Evolutionary conservation across 1,140 invertebrate genomes (phyloP), one percentile per base, ranked within the genome.

Genomic region (Goniozus legneri): DNA sequence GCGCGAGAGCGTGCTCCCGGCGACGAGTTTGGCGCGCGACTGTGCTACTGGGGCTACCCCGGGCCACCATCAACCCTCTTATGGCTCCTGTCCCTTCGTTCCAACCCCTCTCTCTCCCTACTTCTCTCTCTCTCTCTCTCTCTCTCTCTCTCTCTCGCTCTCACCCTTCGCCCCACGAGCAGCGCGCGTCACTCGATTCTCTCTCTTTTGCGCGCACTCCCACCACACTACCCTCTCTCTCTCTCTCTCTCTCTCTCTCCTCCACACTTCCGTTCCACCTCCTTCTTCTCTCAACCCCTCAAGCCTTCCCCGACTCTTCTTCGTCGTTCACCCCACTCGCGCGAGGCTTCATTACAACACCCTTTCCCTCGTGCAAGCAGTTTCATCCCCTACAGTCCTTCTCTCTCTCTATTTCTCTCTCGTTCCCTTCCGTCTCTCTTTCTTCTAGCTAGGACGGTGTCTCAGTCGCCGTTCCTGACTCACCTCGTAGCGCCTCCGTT

Each of bases 41-140:
- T 73, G 69, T 69, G 55, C 62, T 65, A 71, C 68, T 69, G 60
- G 62, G 60, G 55, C 64, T 63, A 67, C 64, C 65, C 65, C 66
- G 67, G 66, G 63, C 68, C 59, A 69, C 63, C 56, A 65, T 69
- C 69, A 65, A 69, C 68, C 69, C 67, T 68, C 67, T 69, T 64
- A 61, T 71, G 67, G 59, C 59, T 64, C 57, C n/a, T 62, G 62
- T 71, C 68, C 58, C 66, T 66, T 54, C 54, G 55, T 44, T 58
- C 54, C 51, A 56, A 62, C 50, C 59, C 60, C 58, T 50, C 53
- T 54, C 56, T 22, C 30, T 40, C 46, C 20, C 8, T 4, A 47
- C 49, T 50, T 45, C 49, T 39, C 53, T 55, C 41, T 54, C 58
- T 45, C 47, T 48, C 50, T 48, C 60, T 44, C 47, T 49, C 44